phyloP scores from a whole-genome alignment of 2,888 invertebrate genomes.

The Polylopha cassiicola region DNA sequence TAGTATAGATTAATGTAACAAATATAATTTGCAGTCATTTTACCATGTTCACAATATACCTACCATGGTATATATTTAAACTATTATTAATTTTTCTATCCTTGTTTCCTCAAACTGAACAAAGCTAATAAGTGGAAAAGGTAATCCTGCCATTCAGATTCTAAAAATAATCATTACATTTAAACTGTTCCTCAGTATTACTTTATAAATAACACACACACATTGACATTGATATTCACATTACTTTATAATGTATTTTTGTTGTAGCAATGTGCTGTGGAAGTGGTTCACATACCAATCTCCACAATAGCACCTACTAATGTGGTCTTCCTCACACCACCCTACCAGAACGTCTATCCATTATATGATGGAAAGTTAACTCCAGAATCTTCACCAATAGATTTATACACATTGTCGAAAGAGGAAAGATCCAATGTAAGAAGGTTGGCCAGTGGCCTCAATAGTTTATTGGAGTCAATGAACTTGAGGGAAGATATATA shows the following conservation, averaged over 20 bases:
- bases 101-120: too few species aligned
- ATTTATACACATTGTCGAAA: slow-evolving; percentile 52
- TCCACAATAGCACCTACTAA: slow-evolving; percentile 76
- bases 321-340: slow-evolving; percentile 79
- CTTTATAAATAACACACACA: too few species aligned
- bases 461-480: slow-evolving; percentile 76
- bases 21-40: too few species aligned
- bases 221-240: too few species aligned
- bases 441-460: slow-evolving; percentile 68
- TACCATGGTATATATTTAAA: too few species aligned
- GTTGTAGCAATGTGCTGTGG: slow-evolving; percentile 78
- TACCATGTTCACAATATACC: too few species aligned
- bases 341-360: slow-evolving; percentile 77
- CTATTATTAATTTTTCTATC: too few species aligned
- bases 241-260: slow-evolving; percentile 16
- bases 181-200: too few species aligned
- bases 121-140: too few species aligned
- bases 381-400: slow-evolving; percentile 47
- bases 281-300: slow-evolving; percentile 79
- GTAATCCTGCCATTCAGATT: too few species aligned
- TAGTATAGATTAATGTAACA: too few species aligned
- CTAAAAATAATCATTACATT: too few species aligned
- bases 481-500: slow-evolving; percentile 81
- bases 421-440: slow-evolving; percentile 60
- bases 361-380: slow-evolving; percentile 55